A percentile compares a stretch with the other conserved stretches of the same genome.
phyloP scores from a whole-genome alignment of 2,888 invertebrate genomes.

The Eupithecia insigniata region DNA sequence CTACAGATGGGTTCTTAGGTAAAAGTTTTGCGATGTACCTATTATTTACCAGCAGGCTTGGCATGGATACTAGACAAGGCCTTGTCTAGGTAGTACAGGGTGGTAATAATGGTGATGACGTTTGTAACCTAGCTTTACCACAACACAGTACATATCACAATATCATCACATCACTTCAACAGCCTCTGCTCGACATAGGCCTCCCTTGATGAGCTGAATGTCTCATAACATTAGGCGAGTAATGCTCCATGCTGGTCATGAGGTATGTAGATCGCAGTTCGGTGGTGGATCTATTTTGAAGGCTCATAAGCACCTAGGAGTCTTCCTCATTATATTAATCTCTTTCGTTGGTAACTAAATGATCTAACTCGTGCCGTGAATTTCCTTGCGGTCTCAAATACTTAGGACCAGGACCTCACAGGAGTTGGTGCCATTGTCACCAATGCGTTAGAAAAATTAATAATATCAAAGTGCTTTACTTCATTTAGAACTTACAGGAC shows the following conservation, averaged over 20 bases:
- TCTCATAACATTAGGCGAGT: background rate
- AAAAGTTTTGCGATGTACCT: too few relatives aligned
- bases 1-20: too few relatives aligned
- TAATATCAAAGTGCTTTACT: too few relatives aligned
- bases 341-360: background rate
- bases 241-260: background rate
- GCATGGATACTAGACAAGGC: too few relatives aligned
- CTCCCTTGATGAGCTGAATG: too few relatives aligned
- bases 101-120: background rate
- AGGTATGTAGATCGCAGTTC: background rate
- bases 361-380: background rate
- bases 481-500: too few relatives aligned
- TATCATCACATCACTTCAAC: background rate
- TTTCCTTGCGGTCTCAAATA: background rate
- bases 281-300: too few relatives aligned
- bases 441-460: too few relatives aligned
- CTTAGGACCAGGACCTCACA: background rate
- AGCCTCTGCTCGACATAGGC: background rate
- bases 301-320: background rate
- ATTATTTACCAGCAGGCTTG: too few relatives aligned
- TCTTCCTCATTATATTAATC: background rate
- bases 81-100: too few relatives aligned
- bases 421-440: background rate
- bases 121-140: background rate
- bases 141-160: too few relatives aligned